Percentiles rank a stretch among this genome's conserved stretches.
phyloP scores from a whole-genome alignment of 1,140 invertebrate species.

The Brachionus calyciflorus region DNA sequence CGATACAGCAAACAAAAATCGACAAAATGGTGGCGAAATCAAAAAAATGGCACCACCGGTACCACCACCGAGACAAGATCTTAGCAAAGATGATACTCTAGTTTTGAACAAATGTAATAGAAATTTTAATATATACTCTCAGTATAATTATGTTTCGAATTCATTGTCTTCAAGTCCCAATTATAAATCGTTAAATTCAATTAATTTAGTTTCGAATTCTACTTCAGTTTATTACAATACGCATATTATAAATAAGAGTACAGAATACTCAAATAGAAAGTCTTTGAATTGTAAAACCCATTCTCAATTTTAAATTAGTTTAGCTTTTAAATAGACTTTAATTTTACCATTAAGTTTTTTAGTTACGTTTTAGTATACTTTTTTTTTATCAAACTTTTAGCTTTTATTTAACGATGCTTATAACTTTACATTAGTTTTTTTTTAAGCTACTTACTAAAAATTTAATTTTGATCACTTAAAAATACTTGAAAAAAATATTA shows the following conservation, averaged over 20 bases:
- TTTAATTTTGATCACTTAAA: too few species aligned
- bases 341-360: too few species aligned
- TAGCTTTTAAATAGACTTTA: background rate
- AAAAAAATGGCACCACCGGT: constrained; percentile 35
- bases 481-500: too few species aligned
- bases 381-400: too few species aligned
- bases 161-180: background rate
- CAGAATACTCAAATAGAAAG: background rate
- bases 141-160: background rate
- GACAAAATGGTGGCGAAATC: constrained; percentile 10
- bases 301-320: background rate
- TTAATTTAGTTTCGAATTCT: constrained; percentile 26
- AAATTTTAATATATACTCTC: constrained; percentile 19
- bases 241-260: background rate
- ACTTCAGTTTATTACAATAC: constrained; percentile 19
- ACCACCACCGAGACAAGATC: constrained; percentile 2
- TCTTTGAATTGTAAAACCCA: constrained; percentile 20
- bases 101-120: constrained; percentile 28
- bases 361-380: too few species aligned
- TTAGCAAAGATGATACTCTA: background rate
- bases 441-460: too few species aligned
- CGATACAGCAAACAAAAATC: background rate
- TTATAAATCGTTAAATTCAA: constrained; percentile 28
- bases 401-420: too few species aligned
- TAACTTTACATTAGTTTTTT: too few species aligned